Evolutionary conservation across 2,888 invertebrate genomes (phyloP).

Genomic region (Podabrus alpinus): DNA sequence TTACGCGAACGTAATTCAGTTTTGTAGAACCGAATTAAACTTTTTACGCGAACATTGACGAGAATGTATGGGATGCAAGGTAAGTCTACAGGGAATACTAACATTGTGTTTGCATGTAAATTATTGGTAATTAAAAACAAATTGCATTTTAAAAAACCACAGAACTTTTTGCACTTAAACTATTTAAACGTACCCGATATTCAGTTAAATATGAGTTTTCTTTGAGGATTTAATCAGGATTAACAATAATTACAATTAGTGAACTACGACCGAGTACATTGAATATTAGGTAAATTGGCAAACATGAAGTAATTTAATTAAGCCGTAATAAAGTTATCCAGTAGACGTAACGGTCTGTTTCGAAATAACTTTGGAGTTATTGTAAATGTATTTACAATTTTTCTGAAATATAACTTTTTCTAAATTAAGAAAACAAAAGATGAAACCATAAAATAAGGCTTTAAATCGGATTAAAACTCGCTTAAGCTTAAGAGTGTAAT

Average conservation of each 20-base stretch:
- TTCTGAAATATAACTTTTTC: background rate
- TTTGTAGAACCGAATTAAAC: background rate
- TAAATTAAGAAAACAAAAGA: constrained; percentile 1
- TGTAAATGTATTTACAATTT: background rate
- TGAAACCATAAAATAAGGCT: constrained; percentile 22
- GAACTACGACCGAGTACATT: background rate
- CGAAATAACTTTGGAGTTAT: background rate
- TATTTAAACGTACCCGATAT: background rate
- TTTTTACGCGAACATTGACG: background rate
- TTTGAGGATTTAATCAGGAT: background rate
- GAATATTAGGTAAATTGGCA: background rate
- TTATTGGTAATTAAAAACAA: background rate
- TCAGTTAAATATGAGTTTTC: background rate
- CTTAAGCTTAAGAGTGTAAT: constrained; percentile 30
- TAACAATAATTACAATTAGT: background rate
- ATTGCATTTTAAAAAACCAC: background rate
- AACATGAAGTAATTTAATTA: background rate
- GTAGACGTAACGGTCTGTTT: background rate
- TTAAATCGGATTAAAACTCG: constrained; percentile 25
- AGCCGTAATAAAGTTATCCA: background rate
- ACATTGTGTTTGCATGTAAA: background rate
- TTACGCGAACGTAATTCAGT: background rate
- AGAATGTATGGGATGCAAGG: background rate
- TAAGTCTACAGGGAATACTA: background rate
- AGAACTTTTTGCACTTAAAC: background rate